These are phyloP conservation scores for Tetragonisca angustula DNA, from an alignment of 2,888 invertebrate species.

Conservation along the genomic window DNA sequence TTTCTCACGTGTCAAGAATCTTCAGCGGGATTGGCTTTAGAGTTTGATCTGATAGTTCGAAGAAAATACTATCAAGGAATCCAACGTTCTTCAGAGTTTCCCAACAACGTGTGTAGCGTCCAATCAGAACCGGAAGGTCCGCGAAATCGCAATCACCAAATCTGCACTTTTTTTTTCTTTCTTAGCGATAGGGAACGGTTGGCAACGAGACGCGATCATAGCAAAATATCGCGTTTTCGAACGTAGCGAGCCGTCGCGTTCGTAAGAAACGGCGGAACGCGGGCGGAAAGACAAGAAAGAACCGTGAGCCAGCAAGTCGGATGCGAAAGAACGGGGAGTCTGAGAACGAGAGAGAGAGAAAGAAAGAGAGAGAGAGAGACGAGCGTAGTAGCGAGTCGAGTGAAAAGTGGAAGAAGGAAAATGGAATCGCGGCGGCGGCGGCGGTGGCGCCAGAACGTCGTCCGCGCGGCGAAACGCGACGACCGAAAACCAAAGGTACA, in stretches of 20 bases:
- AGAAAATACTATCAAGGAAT: too few species aligned
- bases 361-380: conserved; percentile 10
- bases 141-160: conserved; percentile 5
- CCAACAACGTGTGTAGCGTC: not conserved
- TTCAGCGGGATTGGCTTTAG: not conserved
- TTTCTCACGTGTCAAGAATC: not conserved
- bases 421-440: too few species aligned
- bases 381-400: conserved; percentile 13
- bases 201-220: conserved; percentile 43
- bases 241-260: conserved; percentile 36
- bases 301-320: conserved; percentile 44
- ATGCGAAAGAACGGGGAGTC: conserved; percentile 42
- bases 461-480: conserved; percentile 63
- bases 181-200: conserved; percentile 21
- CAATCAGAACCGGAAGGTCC: not conserved
- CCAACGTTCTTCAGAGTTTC: too few species aligned
- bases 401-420: conserved; percentile 54
- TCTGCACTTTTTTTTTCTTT: not conserved
- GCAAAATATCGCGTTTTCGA: conserved; percentile 39
- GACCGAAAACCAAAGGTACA: conserved; percentile 75
- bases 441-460: conserved; percentile 79
- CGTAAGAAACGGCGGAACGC: conserved; percentile 40
- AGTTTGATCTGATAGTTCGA: too few species aligned
- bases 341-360: not conserved
- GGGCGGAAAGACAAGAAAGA: conserved; percentile 43